Evolutionary conservation across 2,888 invertebrate species (phyloP), one percentile per base, ranked within the genome.

Genomic region (Acleris laterana): DNA sequence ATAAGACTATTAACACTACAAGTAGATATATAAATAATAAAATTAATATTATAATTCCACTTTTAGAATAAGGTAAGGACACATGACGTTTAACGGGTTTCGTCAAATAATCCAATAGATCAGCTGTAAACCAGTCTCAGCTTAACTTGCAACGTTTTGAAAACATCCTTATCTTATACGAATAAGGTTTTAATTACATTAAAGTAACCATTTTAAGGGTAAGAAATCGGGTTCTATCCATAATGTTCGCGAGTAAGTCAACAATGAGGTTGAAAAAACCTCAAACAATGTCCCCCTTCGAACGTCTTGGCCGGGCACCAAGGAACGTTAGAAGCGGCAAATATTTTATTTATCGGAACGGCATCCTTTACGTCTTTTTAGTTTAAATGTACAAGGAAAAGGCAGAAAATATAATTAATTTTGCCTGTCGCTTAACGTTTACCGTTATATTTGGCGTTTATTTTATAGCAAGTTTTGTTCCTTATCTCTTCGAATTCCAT

Each of bases 191-290:
- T 28, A 13, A 25, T 28, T 48, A 25, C 5, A 13, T 13, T 7
- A n/a, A 20, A 49, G 19, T 13, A 25, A 17, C n/a, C 9, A 4
- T 22, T 28, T 57, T 6, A 53, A 51, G 38, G 56, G 52, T 48
- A 50, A 50, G 50, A 56, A 65, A 65, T 65, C 65, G 55, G 55
- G 65, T 65, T 65, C 25, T 17, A 25, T 32, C 58, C 58, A 16
- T 59, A 56, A 74, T 76, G 77, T 85, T 88, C 76, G 80, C 83
- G 70, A 76, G 72, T 73, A 78, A 79, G 83, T 82, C 69, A 84
- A 89, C 85, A 89, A 85, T 80, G 80, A 83, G 81, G 74, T 72
- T 74, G 75, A 71, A 74, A 71, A 82, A 84, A 85, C 83, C 84
- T 83, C 78, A 80, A 80, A 83, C 82, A 84, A 82, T 76, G 63